Evolutionary conservation across 2,113 vertebrate genomes (phyloP).

Genomic region (Sardina pilchardus): DNA sequence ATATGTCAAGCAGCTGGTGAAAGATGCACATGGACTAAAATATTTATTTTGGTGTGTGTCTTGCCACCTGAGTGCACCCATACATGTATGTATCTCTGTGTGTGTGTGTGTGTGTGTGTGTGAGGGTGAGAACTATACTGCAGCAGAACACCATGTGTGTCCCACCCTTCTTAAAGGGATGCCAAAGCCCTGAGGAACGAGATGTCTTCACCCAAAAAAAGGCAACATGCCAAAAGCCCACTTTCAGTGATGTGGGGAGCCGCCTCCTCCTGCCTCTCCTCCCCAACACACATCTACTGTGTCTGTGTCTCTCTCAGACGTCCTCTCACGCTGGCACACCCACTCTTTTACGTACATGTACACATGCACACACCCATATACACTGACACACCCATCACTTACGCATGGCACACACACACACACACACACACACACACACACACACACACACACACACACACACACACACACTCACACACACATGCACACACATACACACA

Average conservation of each 20-base stretch:
- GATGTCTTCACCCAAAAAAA: not conserved
- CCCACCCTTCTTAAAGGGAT: not conserved
- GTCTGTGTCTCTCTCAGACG: not conserved
- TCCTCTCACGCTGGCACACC: not conserved
- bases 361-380: not conserved
- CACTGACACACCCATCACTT: too few species aligned
- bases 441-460: not conserved
- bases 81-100: not conserved
- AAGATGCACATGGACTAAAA: not conserved
- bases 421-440: not conserved
- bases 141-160: not conserved
- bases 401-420: too few species aligned
- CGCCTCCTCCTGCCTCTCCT: not conserved
- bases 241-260: not conserved
- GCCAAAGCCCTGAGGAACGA: not conserved
- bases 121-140: not conserved
- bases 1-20: not conserved
- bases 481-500: too few species aligned
- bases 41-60: not conserved
- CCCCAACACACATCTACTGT: not conserved
- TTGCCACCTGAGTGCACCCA: not conserved
- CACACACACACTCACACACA: not conserved
- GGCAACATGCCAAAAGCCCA: not conserved
- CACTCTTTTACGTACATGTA: not conserved
- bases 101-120: not conserved